These are phyloP conservation scores for Drosophila yooni DNA, from an alignment of 2,888 invertebrate species.

Conservation along the genomic window DNA sequence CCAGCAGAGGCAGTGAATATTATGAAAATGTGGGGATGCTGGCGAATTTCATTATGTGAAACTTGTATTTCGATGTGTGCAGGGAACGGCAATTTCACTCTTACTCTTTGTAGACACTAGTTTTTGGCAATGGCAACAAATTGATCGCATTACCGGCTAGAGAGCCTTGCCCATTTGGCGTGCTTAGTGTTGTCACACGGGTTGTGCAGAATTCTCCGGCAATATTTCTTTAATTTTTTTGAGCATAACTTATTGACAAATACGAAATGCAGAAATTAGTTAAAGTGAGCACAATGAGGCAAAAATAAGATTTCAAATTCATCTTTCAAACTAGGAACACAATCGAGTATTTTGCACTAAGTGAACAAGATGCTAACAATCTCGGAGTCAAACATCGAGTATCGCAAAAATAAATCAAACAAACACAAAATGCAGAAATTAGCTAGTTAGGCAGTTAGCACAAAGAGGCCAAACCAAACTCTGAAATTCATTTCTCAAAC, in stretches of 20 bases:
- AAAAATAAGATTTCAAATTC: not conserved
- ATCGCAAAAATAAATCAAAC: not conserved
- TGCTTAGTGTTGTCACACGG: not conserved
- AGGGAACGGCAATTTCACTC: not conserved
- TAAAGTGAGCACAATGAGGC: not conserved
- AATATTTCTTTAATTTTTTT: not conserved
- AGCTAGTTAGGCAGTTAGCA: not conserved
- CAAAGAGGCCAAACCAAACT: not conserved
- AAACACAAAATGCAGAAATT: not conserved
- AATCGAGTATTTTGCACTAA: not conserved
- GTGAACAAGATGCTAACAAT: not conserved
- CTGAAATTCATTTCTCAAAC: not conserved
- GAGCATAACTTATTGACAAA: not conserved
- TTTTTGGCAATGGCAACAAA: not conserved
- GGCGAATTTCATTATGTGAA: not conserved
- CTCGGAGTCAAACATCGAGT: not conserved
- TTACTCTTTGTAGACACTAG: not conserved
- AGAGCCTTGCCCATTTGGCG: not conserved
- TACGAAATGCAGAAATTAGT: not conserved
- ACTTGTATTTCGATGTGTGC: not conserved
- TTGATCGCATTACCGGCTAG: fast-evolving
- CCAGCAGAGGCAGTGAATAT: not conserved
- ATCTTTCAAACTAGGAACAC: not conserved
- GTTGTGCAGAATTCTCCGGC: not conserved
- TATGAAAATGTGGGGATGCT: not conserved